phyloP scores from a whole-genome alignment of 2,888 invertebrate species.

The Campaea margaritaria region DNA sequence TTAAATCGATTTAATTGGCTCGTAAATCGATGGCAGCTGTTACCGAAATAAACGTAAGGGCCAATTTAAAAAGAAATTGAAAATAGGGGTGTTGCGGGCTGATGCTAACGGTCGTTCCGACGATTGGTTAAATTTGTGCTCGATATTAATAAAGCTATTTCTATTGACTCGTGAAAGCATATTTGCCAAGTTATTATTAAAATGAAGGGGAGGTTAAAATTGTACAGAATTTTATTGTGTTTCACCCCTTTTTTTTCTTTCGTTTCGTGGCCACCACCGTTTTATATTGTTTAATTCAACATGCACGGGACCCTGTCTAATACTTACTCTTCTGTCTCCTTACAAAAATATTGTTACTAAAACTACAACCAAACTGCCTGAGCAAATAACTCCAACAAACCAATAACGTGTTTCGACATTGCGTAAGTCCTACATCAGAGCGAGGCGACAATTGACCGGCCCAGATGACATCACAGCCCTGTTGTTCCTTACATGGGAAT shows the following conservation, averaged over 20 bases:
- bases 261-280: too few species aligned
- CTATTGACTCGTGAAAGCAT: constrained; percentile 6
- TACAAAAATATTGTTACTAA: too few species aligned
- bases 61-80: constrained; percentile 73
- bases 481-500: neutral
- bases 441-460: constrained; percentile 21
- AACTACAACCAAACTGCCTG: constrained; percentile 1
- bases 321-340: too few species aligned
- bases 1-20: constrained; percentile 68
- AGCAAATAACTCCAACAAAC: constrained; percentile 14
- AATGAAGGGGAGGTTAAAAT: neutral
- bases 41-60: constrained; percentile 71
- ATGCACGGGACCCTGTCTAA: too few species aligned
- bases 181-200: neutral
- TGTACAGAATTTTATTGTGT: neutral
- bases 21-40: constrained; percentile 76
- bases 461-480: constrained; percentile 19
- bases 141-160: constrained; percentile 39
- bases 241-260: neutral
- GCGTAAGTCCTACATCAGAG: constrained; percentile 21
- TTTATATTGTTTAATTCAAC: too few species aligned
- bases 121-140: constrained; percentile 47
- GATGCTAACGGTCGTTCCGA: constrained; percentile 33
- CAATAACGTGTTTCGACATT: constrained; percentile 18
- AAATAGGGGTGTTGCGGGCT: constrained; percentile 63